These are phyloP conservation scores for Pseudomyrmex pallidus DNA, from an alignment of 1,140 invertebrate species.

Conservation along the genomic window DNA sequence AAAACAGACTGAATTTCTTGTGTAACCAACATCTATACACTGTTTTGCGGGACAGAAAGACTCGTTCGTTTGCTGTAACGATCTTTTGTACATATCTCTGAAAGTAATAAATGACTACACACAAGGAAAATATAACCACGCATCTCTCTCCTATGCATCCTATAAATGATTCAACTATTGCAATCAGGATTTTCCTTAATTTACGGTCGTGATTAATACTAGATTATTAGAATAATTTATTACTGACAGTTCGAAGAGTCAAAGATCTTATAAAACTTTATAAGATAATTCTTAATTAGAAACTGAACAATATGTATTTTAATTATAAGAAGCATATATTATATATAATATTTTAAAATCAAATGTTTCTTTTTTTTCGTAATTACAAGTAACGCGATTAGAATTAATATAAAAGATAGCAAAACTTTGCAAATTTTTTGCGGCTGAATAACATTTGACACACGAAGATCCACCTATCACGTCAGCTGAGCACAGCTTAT, in stretches of 20 bases:
- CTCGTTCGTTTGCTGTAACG: background rate
- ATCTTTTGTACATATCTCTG: conserved; percentile 16
- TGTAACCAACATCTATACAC: background rate
- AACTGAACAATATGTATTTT: too few relatives aligned
- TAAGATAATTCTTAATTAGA: too few relatives aligned
- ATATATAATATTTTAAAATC: too few relatives aligned
- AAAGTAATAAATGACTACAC: conserved; percentile 35
- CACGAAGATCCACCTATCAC: background rate
- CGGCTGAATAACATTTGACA: too few relatives aligned
- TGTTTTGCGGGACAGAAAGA: background rate
- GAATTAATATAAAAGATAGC: too few relatives aligned
- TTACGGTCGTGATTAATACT: background rate
- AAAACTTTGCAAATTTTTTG: too few relatives aligned
- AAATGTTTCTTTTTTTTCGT: too few relatives aligned
- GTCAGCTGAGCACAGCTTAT: background rate
- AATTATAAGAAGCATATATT: too few relatives aligned
- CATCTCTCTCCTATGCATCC: background rate
- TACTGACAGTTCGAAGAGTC: too few relatives aligned
- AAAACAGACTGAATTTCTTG: conserved; percentile 22
- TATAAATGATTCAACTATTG: background rate
- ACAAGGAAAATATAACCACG: conserved; percentile 14
- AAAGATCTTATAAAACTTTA: background rate
- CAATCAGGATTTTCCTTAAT: background rate
- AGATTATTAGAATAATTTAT: too few relatives aligned
- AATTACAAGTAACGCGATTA: too few relatives aligned